Percentiles rank a stretch among this genome's conserved stretches.
phyloP scores from a whole-genome alignment of 2,113 vertebrate genomes.

The Lanius collurio region DNA sequence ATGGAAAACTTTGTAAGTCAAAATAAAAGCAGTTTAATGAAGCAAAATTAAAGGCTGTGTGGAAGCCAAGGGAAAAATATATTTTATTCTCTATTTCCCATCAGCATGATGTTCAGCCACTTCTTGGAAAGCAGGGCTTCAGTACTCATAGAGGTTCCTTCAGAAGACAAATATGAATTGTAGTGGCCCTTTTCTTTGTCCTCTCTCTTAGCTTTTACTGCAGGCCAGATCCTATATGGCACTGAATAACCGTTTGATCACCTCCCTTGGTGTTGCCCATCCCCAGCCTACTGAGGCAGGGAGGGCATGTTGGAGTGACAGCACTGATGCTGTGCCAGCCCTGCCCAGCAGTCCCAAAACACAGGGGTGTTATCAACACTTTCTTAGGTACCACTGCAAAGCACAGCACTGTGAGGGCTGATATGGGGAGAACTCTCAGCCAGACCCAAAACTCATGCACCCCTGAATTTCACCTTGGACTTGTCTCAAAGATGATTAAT shows the following conservation, averaged over 20 bases:
- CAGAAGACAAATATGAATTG: neutral
- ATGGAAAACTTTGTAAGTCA: neutral
- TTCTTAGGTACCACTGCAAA: neutral
- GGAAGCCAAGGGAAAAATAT: neutral
- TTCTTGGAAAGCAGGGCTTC: neutral
- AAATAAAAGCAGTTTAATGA: neutral
- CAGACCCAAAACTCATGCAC: fast-evolving
- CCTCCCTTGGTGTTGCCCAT: neutral
- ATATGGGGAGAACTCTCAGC: neutral
- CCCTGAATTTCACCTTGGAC: neutral
- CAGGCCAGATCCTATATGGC: neutral
- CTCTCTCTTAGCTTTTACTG: neutral
- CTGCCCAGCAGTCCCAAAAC: neutral
- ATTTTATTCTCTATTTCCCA: neutral
- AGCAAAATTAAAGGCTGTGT: neutral
- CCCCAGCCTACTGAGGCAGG: too few species aligned
- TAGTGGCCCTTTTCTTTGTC: neutral
- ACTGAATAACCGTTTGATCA: neutral
- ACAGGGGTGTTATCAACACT: too few species aligned
- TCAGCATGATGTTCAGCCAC: neutral
- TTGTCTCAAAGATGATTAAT: neutral
- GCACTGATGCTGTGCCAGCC: neutral
- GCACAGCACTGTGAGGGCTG: neutral
- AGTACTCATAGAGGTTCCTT: fast-evolving
- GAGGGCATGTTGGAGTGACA: neutral